Conservation (phyloP, 1,140 invertebrate genomes). For the Lordiphosa collinella region DNA sequence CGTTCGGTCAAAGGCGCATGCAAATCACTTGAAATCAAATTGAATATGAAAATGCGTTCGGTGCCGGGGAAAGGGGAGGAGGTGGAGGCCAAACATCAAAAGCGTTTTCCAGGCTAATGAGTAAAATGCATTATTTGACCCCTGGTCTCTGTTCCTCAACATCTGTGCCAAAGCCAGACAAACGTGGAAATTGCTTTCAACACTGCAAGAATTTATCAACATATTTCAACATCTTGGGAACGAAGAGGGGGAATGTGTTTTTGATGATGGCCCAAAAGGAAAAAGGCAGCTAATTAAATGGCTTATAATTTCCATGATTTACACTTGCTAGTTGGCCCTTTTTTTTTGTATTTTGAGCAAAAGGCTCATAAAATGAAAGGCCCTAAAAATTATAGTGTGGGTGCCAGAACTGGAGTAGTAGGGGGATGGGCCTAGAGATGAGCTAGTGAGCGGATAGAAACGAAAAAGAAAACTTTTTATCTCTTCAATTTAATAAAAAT, state of each 20-base stretch:
- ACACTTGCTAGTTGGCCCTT: slow-evolving; percentile 48
- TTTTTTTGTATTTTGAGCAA: slow-evolving; percentile 33
- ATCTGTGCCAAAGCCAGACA: slow-evolving; percentile 4
- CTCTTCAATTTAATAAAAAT: too few species aligned
- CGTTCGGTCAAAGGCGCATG: slow-evolving; percentile 28
- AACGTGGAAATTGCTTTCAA: slow-evolving; percentile 62
- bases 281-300: slow-evolving; percentile 66
- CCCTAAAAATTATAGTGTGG: slow-evolving; percentile 34
- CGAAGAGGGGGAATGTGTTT: slow-evolving; percentile 39
- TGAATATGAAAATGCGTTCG: slow-evolving; percentile 42
- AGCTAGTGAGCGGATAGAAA: neutral
- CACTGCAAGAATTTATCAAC: slow-evolving; percentile 45
- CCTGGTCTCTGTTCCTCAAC: slow-evolving; percentile 39
- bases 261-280: slow-evolving; percentile 46
- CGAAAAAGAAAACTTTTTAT: too few species aligned
- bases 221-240: slow-evolving; percentile 49
- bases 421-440: slow-evolving; percentile 20
- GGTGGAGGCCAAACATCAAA: slow-evolving; percentile 53
- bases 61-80: neutral
- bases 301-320: slow-evolving; percentile 75
- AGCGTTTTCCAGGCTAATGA: slow-evolving; percentile 47
- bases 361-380: slow-evolving; percentile 58
- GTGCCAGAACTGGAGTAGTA: slow-evolving; percentile 1
- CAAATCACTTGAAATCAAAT: slow-evolving; percentile 59
- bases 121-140: slow-evolving; percentile 65